Conservation (phyloP, 2,888 invertebrate species). For the Physocephala rufipes region DNA sequence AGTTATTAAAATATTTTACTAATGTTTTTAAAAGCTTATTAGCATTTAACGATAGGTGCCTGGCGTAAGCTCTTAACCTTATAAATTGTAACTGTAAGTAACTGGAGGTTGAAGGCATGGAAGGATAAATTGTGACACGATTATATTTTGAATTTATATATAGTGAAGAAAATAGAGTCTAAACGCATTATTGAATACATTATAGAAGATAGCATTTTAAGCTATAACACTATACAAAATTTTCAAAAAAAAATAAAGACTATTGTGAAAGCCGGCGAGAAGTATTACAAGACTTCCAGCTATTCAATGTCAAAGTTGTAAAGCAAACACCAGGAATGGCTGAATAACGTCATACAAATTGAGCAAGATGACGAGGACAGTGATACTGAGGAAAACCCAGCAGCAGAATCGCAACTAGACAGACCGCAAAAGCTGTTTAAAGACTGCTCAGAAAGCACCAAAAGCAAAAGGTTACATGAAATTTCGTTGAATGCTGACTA, state of each 20-base stretch:
- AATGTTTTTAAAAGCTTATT: background rate
- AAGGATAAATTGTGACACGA: no score
- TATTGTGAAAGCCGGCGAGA: background rate
- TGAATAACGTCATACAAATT: background rate
- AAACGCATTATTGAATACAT: background rate
- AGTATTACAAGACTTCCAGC: background rate
- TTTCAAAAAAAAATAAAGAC: background rate
- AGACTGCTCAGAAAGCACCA: background rate
- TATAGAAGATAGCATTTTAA: background rate
- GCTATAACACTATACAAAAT: background rate
- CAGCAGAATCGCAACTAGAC: background rate
- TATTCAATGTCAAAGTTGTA: background rate
- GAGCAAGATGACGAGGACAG: background rate
- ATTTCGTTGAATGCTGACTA: conserved; percentile 1
- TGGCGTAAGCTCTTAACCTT: no score
- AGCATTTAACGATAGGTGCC: background rate
- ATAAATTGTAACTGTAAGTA: no score
- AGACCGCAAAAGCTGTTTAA: background rate
- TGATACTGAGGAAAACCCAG: background rate
- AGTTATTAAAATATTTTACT: background rate
- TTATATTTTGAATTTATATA: no score
- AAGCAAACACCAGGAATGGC: background rate
- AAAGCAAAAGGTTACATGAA: background rate
- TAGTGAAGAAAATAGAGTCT: background rate
- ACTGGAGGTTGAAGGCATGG: no score